Base-by-base conservation (phyloP, 2,797 vertebrate species). In the Microctenopoma lineatum region DNA sequence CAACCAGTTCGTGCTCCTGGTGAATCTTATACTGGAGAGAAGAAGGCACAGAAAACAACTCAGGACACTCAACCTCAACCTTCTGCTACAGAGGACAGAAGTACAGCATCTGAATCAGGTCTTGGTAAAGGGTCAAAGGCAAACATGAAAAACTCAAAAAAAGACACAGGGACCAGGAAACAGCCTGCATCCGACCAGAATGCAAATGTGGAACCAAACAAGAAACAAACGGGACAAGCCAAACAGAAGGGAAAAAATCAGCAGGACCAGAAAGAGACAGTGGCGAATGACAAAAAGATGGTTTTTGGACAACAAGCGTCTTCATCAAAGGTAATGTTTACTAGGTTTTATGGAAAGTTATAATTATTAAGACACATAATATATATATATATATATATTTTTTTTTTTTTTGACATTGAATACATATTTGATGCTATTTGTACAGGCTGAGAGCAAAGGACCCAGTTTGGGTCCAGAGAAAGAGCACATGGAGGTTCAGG, bases 391-490 rank as follows among this genome's bases (percentile, higher is more conserved):
- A 0, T 16, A 11, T 45, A 4, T 55, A 12, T n/a, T n/a, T n/a
- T n/a, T n/a, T n/a, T n/a, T n/a, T n/a, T n/a, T n/a, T n/a, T n/a
- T 48, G 12, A 13, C 8, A 14, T 38, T 38, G 9, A 2, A 2
- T 39, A 0, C 1, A 44, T 58, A 13, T 59, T 16, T 47, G 18
- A 62, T 74, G 2, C n/a, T 58, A 16, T 52, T 36, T 60, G 2
- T 5, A 21, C 67, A 92, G 90, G 7, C 36, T 55, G 9, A 56
- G 4, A 67, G 7, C 36, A 8, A 0, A 0, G 76, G 83, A 57
- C 84, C 89, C 55, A 89, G 84, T 64, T 87, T 87, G 6, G 88
- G 90, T 61, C 63, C 74, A 1, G 21, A 54, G 1, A 46, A 2
- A 5, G 77, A 85, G 26, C 4, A 42, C 0, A 60, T 9, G 70